phyloP scores from a whole-genome alignment of 2,888 invertebrate genomes.

The Sinelater perroti region DNA sequence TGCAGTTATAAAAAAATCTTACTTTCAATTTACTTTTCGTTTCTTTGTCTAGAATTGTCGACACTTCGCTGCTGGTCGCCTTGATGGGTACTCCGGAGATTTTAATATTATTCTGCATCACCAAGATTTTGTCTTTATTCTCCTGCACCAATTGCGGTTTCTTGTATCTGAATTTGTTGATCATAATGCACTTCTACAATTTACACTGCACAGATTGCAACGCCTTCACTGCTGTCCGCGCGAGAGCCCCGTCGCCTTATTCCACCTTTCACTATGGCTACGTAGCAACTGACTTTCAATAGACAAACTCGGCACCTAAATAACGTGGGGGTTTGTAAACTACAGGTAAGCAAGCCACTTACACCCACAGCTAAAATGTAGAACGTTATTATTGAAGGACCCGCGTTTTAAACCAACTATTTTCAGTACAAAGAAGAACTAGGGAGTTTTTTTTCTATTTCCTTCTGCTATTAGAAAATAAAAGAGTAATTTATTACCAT shows the following conservation, averaged over 20 bases:
- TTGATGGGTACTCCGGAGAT: constrained; percentile 7
- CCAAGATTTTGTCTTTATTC: constrained; percentile 34
- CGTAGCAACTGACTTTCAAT: constrained; percentile 45
- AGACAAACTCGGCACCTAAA: constrained; percentile 39
- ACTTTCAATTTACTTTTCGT: constrained; percentile 48
- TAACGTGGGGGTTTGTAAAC: constrained; percentile 44
- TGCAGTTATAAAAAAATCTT: too few relatives aligned
- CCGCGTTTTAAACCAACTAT: too few relatives aligned
- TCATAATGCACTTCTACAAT: constrained; percentile 46
- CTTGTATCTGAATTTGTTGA: constrained; percentile 59
- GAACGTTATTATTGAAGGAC: too few relatives aligned
- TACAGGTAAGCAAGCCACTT: constrained; percentile 44
- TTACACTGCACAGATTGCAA: constrained; percentile 12
- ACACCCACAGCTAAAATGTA: constrained; percentile 28
- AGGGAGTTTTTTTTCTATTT: too few relatives aligned
- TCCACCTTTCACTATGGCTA: constrained; percentile 44
- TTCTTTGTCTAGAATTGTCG: constrained; percentile 39
- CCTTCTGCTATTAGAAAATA: too few relatives aligned
- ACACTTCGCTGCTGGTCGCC: constrained; percentile 12
- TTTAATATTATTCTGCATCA: constrained; percentile 28
- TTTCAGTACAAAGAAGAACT: not conserved
- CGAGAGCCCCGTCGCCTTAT: constrained; percentile 25
- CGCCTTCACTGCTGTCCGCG: constrained; percentile 24
- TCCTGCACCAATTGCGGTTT: constrained; percentile 51
- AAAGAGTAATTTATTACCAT: too few relatives aligned